Conservation (phyloP, 2,113 vertebrate genomes). For the Solea solea region DNA sequence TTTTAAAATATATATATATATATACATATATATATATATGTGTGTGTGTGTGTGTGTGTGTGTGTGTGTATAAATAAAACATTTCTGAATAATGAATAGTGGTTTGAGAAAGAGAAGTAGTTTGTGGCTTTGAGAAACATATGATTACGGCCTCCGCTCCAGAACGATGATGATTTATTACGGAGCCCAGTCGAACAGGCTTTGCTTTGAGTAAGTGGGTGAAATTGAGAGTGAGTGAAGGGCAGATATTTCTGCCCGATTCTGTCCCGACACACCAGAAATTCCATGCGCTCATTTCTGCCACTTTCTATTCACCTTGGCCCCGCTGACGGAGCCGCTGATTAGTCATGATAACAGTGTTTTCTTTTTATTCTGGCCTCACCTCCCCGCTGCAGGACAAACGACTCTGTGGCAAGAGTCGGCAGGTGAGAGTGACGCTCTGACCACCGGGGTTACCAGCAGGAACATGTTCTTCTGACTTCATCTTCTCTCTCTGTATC, state of each 20-base stretch:
- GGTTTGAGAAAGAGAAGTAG: not conserved
- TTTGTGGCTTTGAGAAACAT: not conserved
- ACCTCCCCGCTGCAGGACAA: slow-evolving; percentile 35
- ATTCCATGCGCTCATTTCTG: slow-evolving; percentile 69
- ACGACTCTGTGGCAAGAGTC: slow-evolving; percentile 41
- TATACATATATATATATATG: too few relatives aligned
- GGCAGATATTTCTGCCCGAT: slow-evolving; percentile 41
- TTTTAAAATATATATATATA: too few relatives aligned
- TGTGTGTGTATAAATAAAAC: not conserved
- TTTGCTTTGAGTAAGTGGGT: slow-evolving; percentile 26
- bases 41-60: too few relatives aligned
- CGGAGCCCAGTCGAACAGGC: slow-evolving; percentile 1
- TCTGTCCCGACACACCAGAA: slow-evolving; percentile 52
- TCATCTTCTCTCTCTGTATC: not conserved
- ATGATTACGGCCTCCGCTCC: not conserved
- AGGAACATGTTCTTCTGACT: not conserved
- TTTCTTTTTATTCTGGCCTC: slow-evolving; percentile 59
- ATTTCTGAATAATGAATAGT: not conserved
- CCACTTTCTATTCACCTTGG: slow-evolving; percentile 71
- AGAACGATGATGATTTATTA: not conserved
- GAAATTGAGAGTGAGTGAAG: slow-evolving; percentile 37
- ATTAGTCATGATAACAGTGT: slow-evolving; percentile 73
- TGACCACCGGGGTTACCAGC: slow-evolving; percentile 19
- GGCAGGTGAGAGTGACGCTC: slow-evolving; percentile 46
- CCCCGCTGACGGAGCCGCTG: slow-evolving; percentile 54